Evolutionary conservation across 2,113 vertebrate species (phyloP).

Genomic region (Chionis minor): DNA sequence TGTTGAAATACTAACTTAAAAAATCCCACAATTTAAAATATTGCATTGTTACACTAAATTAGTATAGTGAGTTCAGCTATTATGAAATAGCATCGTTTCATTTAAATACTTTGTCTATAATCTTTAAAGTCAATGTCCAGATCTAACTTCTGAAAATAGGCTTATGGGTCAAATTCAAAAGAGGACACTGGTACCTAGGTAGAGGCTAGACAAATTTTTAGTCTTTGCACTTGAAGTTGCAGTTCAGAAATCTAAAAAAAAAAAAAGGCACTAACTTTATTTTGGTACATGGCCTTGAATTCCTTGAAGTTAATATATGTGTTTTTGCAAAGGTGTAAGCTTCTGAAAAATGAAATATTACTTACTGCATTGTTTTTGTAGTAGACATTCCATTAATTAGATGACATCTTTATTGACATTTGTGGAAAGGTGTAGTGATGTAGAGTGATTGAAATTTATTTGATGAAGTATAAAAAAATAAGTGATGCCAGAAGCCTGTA

Average conservation of each 20-base stretch:
- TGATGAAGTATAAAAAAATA: not conserved
- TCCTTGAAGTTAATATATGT: not conserved
- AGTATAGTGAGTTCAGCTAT: not conserved
- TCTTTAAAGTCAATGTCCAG: not conserved
- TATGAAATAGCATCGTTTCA: not conserved
- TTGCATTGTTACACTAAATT: not conserved
- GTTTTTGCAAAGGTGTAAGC: not conserved
- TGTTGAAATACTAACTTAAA: constrained; percentile 31
- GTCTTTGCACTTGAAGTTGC: not conserved
- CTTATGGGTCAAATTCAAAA: not conserved
- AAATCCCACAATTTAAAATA: not conserved
- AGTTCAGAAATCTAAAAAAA: not conserved
- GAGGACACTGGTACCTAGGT: fast-evolving
- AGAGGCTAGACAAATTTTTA: not conserved
- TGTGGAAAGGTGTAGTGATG: not conserved
- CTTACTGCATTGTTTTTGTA: not conserved
- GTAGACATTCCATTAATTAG: not conserved
- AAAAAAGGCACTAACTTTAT: not conserved
- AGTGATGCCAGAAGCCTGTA: not conserved
- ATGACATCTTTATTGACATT: not conserved
- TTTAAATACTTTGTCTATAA: not conserved
- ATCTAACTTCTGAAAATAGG: not conserved
- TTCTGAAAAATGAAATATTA: not conserved
- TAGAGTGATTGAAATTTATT: not conserved
- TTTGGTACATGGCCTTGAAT: not conserved